Base-by-base conservation (phyloP, 2,113 vertebrate species). In the Cheirogaleus medius region DNA sequence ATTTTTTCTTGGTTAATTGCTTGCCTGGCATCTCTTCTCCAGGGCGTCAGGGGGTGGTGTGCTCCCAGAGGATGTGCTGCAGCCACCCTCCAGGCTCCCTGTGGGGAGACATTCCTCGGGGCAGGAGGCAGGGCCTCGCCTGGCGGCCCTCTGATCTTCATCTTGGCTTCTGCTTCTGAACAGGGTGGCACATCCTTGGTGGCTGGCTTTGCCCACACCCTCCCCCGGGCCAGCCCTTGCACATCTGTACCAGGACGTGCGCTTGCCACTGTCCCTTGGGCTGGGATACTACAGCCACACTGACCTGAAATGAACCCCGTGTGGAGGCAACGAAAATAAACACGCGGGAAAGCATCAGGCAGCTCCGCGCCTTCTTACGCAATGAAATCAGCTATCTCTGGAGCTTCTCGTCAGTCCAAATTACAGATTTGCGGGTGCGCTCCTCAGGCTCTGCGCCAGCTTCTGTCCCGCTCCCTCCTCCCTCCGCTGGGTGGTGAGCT, bases 331-430 rank as follows among this genome's bases (percentile, higher is more conserved):
- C 74, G 56, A 81, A 96, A 97, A 97, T 97, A 98, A 97, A 96
- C n/a, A 93, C 83, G 95, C 90, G 71, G 97, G 98, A 95, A 97
- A 95, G 95, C 84, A 88, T 93, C 68, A 81, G 97, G 95, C 97
- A 66, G 95, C 96, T 96, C 98, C 91, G 91, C 95, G 77, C 58
- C 92, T 96, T 95, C 98, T 98, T 98, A 98, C 63, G 73, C 98
- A 98, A 98, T 96, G 73, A 54, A 97, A 94, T 95, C 94, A 84
- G 96, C 97, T 97, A 95, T 97, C 98, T 97, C 96, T 94, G 96
- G 98, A 98, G 96, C 95, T 97, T 98, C 96, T 85, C 76, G 93
- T 96, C 93, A 93, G 96, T 97, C 98, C 98, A 97, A 93, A 97
- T 98, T 97, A 97, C 98, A 98, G 98, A 97, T 97, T 97, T 96